Evolutionary conservation across 2,888 invertebrate genomes (phyloP), one percentile per base, ranked within the genome.

Genomic region (Ceriagrion tenellum): DNA sequence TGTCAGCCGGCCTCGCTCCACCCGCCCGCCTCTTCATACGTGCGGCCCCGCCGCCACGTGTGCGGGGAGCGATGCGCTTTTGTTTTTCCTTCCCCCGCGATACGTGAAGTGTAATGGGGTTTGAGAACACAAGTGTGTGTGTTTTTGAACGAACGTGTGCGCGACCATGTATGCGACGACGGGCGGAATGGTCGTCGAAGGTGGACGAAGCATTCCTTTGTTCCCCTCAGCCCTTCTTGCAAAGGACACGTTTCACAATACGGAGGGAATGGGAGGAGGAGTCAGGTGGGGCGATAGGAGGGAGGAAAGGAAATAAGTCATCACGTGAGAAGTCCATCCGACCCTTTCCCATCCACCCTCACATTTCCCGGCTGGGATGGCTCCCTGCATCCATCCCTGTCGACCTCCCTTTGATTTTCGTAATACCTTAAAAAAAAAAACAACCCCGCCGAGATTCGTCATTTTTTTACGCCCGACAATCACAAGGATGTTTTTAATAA

Each of bases 401-500:
- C 35, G 35, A 6, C n/a, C 26, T 30, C 69, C 81, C 81, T 81
- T 81, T 81, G 81, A 81, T 81, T 81, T 81, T 26, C 35, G 35
- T 81, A 81, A 35, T 81, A 35, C 35, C 81, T 81, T 35, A 81
- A 81, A 81, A 74, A 74, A 74, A 74, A n/a, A 81, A 35, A 35
- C 35, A 23, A 47, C 47, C 47, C 3, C 20, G 2, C 59, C 26
- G 47, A 4, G 47, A 16, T 81, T 81, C 18, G 30, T 16, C 16
- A 35, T 16, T 35, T 59, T 59, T 3, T 35, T 35, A 16, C 81
- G 35, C n/a, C 81, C 81, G 81, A 26, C 35, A 81, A 0, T 81
- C 81, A 35, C 30, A 81, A 16, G 16, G 16, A 35, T 2, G 35
- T 81, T 81, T 81, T 81, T 81, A 81, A 81, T 81, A 81, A 81